Evolutionary conservation across 2,888 invertebrate genomes (phyloP).

Genomic region (Petrolisthes cinctipes): DNA sequence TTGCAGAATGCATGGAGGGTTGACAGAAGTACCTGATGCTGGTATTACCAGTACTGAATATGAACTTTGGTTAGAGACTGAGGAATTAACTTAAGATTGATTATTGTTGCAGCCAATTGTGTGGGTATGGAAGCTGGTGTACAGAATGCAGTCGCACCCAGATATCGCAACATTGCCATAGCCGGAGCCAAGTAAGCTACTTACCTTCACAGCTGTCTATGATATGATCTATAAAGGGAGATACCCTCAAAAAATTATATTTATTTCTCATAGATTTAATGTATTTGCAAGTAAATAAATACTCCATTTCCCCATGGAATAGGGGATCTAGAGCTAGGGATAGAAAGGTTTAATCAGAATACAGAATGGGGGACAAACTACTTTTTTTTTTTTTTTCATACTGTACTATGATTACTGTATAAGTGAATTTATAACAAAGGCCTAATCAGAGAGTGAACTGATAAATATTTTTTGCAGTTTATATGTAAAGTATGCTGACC

Average conservation of each 20-base stretch:
- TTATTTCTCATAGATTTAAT: neutral
- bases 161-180: constrained; percentile 47
- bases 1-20: too few relatives aligned
- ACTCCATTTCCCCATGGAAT: neutral
- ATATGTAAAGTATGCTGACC: constrained; percentile 49
- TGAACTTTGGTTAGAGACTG: neutral
- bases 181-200: constrained; percentile 51
- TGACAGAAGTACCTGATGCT: neutral
- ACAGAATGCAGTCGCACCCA: constrained; percentile 58
- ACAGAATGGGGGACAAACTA: neutral
- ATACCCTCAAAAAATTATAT: neutral
- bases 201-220: neutral
- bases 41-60: neutral
- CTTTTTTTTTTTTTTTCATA: neutral
- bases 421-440: too few relatives aligned
- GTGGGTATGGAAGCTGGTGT: constrained; percentile 59
- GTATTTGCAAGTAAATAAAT: neutral
- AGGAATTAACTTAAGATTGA: neutral
- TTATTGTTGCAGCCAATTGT: constrained; percentile 51
- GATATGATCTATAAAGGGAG: too few relatives aligned
- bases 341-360: neutral
- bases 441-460: too few relatives aligned
- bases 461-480: constrained; percentile 46
- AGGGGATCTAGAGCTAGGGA: neutral
- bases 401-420: neutral